Percentiles rank a stretch among this genome's conserved stretches.
Conservation (phyloP, 1,140 invertebrate genomes). For the Brachionus koreanus region DNA sequence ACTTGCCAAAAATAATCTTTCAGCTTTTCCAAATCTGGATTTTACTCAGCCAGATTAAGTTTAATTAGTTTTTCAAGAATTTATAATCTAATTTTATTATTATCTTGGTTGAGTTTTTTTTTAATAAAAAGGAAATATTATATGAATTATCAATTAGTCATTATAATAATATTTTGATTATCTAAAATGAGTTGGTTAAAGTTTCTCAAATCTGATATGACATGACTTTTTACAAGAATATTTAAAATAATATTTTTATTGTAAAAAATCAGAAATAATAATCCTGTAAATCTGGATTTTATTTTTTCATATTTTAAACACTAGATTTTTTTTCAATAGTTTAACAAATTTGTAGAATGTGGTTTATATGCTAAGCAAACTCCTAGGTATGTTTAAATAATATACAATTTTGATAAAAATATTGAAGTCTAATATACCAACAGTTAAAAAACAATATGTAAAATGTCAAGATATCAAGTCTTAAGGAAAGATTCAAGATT, state of each 20-base stretch:
- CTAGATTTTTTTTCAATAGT: background rate
- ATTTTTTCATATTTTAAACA: background rate
- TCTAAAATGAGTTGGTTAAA: background rate
- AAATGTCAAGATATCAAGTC: no score
- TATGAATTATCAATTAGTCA: background rate
- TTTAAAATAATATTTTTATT: background rate
- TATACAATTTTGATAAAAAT: background rate
- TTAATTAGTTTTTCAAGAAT: background rate
- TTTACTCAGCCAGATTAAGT: background rate
- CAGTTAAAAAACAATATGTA: background rate
- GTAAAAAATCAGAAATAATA: background rate
- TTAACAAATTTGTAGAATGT: background rate
- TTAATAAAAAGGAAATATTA: background rate
- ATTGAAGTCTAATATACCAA: background rate
- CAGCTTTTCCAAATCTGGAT: background rate
- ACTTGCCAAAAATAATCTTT: background rate
- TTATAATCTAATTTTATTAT: background rate
- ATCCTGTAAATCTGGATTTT: background rate
- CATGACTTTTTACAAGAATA: background rate
- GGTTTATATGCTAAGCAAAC: background rate
- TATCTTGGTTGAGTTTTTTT: background rate
- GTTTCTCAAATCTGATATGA: background rate
- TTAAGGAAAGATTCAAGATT: background rate
- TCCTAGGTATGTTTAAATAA: background rate
- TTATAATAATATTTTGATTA: background rate